A percentile compares a stretch with the other conserved stretches of the same genome.
Evolutionary conservation across 53 echinoderm and acorn worm genomes (phyloP).

Genomic region (Crossaster papposus): DNA sequence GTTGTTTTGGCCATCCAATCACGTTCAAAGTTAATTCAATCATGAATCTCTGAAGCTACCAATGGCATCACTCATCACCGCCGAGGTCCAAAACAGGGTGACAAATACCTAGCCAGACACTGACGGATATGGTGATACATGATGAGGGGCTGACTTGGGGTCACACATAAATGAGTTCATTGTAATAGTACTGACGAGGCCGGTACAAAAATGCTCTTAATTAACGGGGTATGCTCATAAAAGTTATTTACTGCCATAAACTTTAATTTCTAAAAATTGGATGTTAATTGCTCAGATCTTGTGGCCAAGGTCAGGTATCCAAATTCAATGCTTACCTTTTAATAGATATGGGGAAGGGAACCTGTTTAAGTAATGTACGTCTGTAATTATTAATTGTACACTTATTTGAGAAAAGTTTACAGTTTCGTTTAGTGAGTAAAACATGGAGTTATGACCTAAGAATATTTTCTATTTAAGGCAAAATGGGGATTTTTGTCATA

Average conservation of each 20-base stretch:
- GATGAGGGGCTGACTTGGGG: constrained; percentile 7
- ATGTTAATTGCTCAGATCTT: neutral
- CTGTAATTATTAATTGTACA: too few species aligned
- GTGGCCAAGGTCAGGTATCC: neutral
- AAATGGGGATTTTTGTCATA: neutral
- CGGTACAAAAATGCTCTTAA: neutral
- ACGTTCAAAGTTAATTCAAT: neutral
- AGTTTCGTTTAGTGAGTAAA: neutral
- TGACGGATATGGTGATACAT: constrained; percentile 18
- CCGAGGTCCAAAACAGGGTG: constrained; percentile 22
- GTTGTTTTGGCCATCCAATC: constrained; percentile 20
- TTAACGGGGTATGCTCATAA: neutral
- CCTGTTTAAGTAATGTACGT: neutral
- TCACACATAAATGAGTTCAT: neutral
- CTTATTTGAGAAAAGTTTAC: too few species aligned
- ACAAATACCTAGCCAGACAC: constrained; percentile 10
- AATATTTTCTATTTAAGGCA: neutral
- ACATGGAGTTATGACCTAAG: neutral
- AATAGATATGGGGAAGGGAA: neutral
- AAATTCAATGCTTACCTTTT: neutral
- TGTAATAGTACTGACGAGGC: neutral
- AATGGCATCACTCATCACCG: constrained; percentile 1
- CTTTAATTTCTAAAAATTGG: neutral
- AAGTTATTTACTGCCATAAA: constrained; percentile 1
- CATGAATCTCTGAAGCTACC: neutral